phyloP scores from a whole-genome alignment of 2,797 vertebrate genomes.

The Rhincodon typus region DNA sequence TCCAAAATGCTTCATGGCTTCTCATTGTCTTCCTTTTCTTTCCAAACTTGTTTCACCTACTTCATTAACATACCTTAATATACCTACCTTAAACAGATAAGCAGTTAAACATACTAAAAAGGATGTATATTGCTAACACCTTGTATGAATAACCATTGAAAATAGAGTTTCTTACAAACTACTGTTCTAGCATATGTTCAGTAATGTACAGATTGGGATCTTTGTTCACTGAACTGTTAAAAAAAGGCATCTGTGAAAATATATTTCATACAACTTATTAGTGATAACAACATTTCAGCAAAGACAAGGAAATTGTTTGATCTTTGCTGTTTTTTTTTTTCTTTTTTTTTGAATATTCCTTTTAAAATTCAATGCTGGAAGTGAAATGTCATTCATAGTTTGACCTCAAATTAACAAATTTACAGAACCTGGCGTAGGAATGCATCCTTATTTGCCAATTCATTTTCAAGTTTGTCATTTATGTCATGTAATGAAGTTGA shows the following conservation, averaged over 20 bases:
- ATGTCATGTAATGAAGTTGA: slow-evolving; percentile 97
- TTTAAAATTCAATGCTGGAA: slow-evolving; percentile 10
- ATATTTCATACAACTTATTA: neutral
- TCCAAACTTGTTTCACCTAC: neutral
- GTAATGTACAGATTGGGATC: neutral
- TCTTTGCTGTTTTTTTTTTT: neutral
- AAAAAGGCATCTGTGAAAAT: neutral
- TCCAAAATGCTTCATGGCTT: neutral
- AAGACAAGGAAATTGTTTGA: neutral
- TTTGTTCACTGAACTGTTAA: neutral
- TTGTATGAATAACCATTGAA: neutral
- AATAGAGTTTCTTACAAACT: neutral
- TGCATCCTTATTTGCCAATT: slow-evolving; percentile 94
- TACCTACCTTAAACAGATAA: neutral
- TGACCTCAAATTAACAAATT: neutral
- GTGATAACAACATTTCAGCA: neutral
- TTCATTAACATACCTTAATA: too few relatives aligned
- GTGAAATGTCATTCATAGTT: neutral
- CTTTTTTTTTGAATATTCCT: neutral
- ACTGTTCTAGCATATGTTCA: neutral
- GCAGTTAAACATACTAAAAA: neutral
- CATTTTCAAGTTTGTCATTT: slow-evolving; percentile 97
- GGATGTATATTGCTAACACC: neutral
- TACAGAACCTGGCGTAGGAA: slow-evolving; percentile 86
- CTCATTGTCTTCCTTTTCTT: neutral